phyloP scores from a whole-genome alignment of 2,888 invertebrate genomes.

The Caenorhabditis sinica region DNA sequence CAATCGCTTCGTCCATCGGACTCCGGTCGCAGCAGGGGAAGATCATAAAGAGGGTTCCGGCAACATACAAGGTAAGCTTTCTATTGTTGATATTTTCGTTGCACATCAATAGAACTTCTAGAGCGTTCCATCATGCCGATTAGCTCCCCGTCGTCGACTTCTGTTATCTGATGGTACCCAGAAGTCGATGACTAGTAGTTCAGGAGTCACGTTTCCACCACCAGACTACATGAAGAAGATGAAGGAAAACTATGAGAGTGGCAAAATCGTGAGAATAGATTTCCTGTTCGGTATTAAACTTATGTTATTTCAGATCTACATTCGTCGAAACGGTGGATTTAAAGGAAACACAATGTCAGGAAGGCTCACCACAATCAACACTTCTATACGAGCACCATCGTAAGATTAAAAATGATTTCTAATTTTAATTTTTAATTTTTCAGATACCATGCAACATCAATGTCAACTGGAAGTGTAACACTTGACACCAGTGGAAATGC shows the following conservation, averaged over 20 bases:
- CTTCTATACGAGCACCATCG: slow-evolving; percentile 62
- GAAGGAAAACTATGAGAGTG: slow-evolving; percentile 68
- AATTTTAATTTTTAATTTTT: not conserved
- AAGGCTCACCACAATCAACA: slow-evolving; percentile 46
- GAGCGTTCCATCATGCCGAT: slow-evolving; percentile 57
- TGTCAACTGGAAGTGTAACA: slow-evolving; percentile 55
- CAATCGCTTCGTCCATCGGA: slow-evolving; percentile 62
- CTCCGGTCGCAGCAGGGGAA: slow-evolving; percentile 65
- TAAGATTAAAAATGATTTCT: slow-evolving; percentile 6
- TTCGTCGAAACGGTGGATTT: slow-evolving; percentile 38
- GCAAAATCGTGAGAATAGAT: slow-evolving; percentile 52
- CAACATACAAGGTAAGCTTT: slow-evolving; percentile 41
- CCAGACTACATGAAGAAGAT: slow-evolving; percentile 65
- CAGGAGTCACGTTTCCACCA: slow-evolving; percentile 57
- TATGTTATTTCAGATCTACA: slow-evolving; percentile 54
- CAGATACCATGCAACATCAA: slow-evolving; percentile 61
- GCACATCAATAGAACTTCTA: not conserved
- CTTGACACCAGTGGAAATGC: slow-evolving; percentile 58
- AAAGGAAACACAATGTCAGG: slow-evolving; percentile 29
- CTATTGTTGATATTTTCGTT: not conserved
- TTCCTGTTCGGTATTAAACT: not conserved
- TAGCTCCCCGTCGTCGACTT: slow-evolving; percentile 64
- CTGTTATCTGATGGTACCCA: slow-evolving; percentile 47
- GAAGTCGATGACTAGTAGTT: slow-evolving; percentile 57
- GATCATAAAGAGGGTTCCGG: slow-evolving; percentile 53